Conservation (phyloP, 1,140 invertebrate genomes). For the Aplysia californica region DNA sequence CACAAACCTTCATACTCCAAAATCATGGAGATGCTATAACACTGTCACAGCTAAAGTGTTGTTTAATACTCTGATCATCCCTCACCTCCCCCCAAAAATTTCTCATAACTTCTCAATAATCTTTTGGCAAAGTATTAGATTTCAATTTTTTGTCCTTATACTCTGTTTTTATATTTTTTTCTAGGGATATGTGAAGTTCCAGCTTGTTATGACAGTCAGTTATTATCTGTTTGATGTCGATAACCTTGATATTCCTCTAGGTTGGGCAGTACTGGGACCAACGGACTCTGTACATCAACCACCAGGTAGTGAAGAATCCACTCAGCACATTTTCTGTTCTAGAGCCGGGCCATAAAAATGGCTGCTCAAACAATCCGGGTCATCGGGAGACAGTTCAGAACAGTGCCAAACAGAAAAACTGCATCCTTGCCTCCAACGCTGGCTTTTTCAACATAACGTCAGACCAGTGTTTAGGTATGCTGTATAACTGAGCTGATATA, state of each 20-base stretch:
- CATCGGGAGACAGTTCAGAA: conserved; percentile 50
- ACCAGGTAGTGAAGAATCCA: conserved; percentile 53
- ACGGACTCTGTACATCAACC: conserved; percentile 37
- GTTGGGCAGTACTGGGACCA: conserved; percentile 16
- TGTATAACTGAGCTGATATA: background rate
- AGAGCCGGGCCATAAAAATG: conserved; percentile 51
- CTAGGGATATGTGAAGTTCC: too few relatives aligned
- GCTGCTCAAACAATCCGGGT: conserved; percentile 43
- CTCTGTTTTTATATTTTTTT: too few relatives aligned
- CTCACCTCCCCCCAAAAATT: too few relatives aligned
- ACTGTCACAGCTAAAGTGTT: background rate
- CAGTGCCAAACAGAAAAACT: conserved; percentile 49
- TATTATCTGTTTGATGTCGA: background rate
- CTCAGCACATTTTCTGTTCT: conserved; percentile 55
- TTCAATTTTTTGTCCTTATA: too few relatives aligned
- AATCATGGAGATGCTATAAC: too few relatives aligned
- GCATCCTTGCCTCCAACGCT: conserved; percentile 64
- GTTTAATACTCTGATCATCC: too few relatives aligned
- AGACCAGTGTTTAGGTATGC: conserved; percentile 62
- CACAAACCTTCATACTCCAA: too few relatives aligned
- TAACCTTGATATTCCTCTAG: conserved; percentile 4
- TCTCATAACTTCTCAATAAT: too few relatives aligned
- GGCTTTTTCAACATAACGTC: conserved; percentile 65
- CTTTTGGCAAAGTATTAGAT: too few relatives aligned
- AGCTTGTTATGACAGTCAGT: background rate